These are phyloP conservation scores for Aplochiton taeniatus DNA, from an alignment of 2,797 vertebrate genomes.

Conservation along the genomic window DNA sequence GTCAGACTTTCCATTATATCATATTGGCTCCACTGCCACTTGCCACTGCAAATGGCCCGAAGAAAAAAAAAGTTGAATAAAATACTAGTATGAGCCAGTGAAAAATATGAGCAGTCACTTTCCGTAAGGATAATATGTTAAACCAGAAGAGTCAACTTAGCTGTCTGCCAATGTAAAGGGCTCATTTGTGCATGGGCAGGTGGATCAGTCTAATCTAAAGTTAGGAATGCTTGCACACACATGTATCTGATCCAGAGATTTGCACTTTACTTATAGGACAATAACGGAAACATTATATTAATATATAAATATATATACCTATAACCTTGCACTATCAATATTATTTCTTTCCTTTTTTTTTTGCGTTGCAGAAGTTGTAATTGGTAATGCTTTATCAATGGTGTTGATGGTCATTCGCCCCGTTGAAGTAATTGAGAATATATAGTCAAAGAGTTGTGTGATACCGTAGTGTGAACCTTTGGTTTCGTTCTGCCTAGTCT, in stretches of 20 bases:
- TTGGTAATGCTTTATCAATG: constrained; percentile 1
- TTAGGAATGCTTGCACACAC: constrained; percentile 73
- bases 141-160: constrained; percentile 12
- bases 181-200: constrained; percentile 68
- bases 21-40: constrained; percentile 8
- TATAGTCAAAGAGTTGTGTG: constrained; percentile 4
- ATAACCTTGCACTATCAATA: constrained; percentile 74
- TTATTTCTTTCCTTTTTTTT: constrained; percentile 61
- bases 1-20: constrained; percentile 5
- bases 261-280: constrained; percentile 79
- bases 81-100: constrained; percentile 24
- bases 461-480: constrained; percentile 28
- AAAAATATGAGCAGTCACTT: constrained; percentile 4
- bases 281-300: constrained; percentile 74
- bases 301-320: constrained; percentile 76
- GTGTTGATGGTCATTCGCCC: constrained; percentile 1
- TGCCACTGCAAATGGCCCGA: constrained; percentile 10
- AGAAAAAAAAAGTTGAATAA: constrained; percentile 1
- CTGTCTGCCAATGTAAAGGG: constrained; percentile 63
- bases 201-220: constrained; percentile 52
- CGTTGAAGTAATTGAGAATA: constrained; percentile 9
- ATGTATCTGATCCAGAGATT: constrained; percentile 72
- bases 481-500: constrained; percentile 47
- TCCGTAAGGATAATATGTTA: constrained; percentile 40
- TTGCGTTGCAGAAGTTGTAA: constrained; percentile 52